Percentiles rank a stretch among this genome's conserved stretches.
Evolutionary conservation across 2,888 invertebrate genomes (phyloP).

Genomic region (Acanthococcus lagerstroemiae): DNA sequence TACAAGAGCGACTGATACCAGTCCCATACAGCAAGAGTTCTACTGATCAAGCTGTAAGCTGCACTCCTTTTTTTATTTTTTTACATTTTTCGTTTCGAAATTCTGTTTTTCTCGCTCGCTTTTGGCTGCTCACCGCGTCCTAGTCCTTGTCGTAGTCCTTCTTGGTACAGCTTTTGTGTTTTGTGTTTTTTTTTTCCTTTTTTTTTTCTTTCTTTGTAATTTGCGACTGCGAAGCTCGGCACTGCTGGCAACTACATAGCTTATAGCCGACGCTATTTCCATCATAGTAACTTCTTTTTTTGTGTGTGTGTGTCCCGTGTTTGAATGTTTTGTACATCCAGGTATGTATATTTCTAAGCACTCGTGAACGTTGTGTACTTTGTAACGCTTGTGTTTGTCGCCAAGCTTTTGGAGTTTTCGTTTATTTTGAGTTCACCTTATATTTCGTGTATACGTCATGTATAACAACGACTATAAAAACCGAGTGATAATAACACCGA

Average conservation of each 20-base stretch:
- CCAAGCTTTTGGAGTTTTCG: not conserved
- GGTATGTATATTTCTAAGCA: constrained; percentile 3
- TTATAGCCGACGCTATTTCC: too few relatives aligned
- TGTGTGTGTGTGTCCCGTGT: not conserved
- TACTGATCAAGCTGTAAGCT: constrained; percentile 99
- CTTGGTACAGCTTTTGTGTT: not conserved
- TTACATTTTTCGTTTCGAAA: constrained; percentile 6
- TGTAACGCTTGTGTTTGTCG: not conserved
- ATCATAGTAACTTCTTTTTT: not conserved
- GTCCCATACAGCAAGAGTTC: constrained; percentile 99
- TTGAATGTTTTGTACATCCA: not conserved
- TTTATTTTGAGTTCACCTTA: not conserved
- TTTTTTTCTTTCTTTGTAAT: not conserved
- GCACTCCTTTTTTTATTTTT: constrained; percentile 39
- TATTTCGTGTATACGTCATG: not conserved
- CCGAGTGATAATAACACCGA: not conserved
- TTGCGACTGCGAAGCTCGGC: not conserved
- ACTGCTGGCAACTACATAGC: too few relatives aligned
- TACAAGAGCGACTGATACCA: constrained; percentile 99
- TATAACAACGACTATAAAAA: not conserved
- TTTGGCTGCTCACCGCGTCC: constrained; percentile 21
- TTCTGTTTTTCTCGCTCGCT: constrained; percentile 14
- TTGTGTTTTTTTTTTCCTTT: not conserved
- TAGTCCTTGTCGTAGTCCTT: not conserved
- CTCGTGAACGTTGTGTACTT: not conserved